Evolutionary conservation across 2,113 vertebrate genomes (phyloP).

Genomic region (Prionailurus bengalensis): DNA sequence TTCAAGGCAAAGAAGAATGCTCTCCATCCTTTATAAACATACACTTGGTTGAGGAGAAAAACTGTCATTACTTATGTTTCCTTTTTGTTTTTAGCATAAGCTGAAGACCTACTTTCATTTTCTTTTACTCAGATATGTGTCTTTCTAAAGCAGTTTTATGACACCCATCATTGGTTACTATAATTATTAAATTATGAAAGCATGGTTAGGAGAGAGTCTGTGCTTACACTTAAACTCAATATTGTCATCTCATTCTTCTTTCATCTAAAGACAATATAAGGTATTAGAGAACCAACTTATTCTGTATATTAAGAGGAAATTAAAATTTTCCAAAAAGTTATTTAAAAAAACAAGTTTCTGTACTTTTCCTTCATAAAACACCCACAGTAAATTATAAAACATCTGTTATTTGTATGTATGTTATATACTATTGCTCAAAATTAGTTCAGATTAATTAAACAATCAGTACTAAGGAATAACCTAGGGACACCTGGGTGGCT

Average conservation of each 20-base stretch:
- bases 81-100: background rate
- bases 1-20: slow-evolving; percentile 19
- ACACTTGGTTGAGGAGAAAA: background rate
- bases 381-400: background rate
- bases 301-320: background rate
- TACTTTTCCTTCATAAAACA: background rate
- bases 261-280: slow-evolving; percentile 29
- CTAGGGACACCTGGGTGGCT: too few relatives aligned
- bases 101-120: background rate
- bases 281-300: background rate
- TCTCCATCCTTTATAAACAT: background rate
- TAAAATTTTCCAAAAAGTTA: background rate
- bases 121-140: background rate
- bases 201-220: background rate
- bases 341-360: background rate
- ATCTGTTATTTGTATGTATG: background rate
- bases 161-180: background rate
- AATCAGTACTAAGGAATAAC: background rate
- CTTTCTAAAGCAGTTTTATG: slow-evolving; percentile 16
- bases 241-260: slow-evolving; percentile 23
- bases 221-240: background rate
- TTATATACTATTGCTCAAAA: background rate
- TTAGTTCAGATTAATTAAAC: background rate
- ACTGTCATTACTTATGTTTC: background rate
- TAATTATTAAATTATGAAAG: slow-evolving; percentile 46